Base-by-base conservation (phyloP, 2,113 vertebrate species). In the Cynoglossus semilaevis region DNA sequence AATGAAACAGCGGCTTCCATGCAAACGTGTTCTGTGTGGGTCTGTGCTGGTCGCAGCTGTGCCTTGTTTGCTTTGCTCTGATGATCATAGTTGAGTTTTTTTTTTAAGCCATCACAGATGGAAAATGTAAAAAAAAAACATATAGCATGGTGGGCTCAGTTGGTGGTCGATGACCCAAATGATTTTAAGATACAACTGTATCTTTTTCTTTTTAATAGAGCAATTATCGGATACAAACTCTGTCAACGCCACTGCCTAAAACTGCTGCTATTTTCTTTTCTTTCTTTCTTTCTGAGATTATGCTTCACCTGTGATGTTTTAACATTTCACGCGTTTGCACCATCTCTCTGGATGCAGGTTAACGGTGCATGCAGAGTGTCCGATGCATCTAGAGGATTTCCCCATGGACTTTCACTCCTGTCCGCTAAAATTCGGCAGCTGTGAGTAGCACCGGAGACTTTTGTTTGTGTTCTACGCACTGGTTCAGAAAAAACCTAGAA, bases 331-430 rank as follows among this genome's bases (percentile, higher is more conserved):
- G 68, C 59, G 60, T 84, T 82, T 81, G 70, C 62, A 55, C 79
- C 73, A 66, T 79, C 43, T 80, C 47, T 41, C 78, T 70, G 71
- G 63, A 69, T 71, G 68, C 85, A 98, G 96, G 91, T 95, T 99
- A 85, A 99, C 96, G 56, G 96, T 99, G 66, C 96, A 99, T 87
- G 96, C 96, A 55, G 96, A 99, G 90, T 99, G 96, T 82, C 96
- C 96, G 52, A 99, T 99, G 96, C 96, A 99, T 84, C 92, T 99
- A 83, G 96, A 99, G 81, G 96, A 98, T 84, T 99, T 99, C 82
- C 96, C 96, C 61, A 99, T 99, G 96, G 96, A 99, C 89, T 96
- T 94, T 64, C 96, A 99, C 82, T 96, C 96, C 5, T 99, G 96
- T 83, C 96, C 96, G 51, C 90, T 99, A 80, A 99, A 98, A 91